phyloP scores from a whole-genome alignment of 2,113 vertebrate species.

The Castor canadensis region DNA sequence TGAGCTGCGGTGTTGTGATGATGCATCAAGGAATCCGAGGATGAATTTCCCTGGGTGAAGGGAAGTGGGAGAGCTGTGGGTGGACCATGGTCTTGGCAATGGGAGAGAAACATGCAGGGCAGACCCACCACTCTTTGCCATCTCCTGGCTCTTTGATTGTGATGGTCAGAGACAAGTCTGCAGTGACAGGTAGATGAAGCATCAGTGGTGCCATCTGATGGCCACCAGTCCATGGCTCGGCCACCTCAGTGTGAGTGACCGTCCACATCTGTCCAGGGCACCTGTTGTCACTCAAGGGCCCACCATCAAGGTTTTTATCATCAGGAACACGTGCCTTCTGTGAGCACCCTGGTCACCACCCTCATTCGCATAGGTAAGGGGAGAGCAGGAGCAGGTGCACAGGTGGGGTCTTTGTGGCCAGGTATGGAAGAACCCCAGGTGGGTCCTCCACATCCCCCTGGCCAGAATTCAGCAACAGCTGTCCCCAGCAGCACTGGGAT shows the following conservation, averaged over 20 bases:
- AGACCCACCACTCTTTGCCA: not conserved
- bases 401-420: no score
- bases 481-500: not conserved
- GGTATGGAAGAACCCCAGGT: no score
- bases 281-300: not conserved
- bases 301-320: not conserved
- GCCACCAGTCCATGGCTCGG: no score
- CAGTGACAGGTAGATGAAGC: not conserved
- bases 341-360: no score
- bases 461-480: not conserved
- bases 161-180: not conserved
- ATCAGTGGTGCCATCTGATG: not conserved
- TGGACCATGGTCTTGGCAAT: not conserved
- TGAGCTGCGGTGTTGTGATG: not conserved
- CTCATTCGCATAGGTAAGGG: not conserved
- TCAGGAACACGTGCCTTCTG: not conserved
- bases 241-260: not conserved
- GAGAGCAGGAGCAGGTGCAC: not conserved
- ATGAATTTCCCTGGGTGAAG: not conserved
- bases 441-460: no score
- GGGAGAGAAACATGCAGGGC: not conserved
- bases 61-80: no score
- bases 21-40: not conserved
- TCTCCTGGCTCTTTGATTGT: accelerated
- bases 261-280: not conserved